Base-by-base conservation (phyloP, 1,140 invertebrate genomes). In the Aphelenchoides fujianensis region DNA sequence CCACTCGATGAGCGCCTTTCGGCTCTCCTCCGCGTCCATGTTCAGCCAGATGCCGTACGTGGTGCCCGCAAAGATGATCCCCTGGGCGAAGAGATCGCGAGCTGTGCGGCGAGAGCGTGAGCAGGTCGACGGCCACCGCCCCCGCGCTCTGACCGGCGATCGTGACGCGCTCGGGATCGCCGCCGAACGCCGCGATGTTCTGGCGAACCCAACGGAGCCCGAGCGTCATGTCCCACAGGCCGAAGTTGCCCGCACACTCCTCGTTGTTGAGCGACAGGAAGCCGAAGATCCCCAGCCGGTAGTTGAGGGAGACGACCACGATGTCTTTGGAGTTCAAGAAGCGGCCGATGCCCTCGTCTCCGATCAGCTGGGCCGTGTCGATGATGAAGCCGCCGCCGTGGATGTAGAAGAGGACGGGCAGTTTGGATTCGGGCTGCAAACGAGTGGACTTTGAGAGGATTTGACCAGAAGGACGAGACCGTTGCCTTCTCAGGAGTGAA, bases 251-350 rank as follows among this genome's bases (percentile, higher is more conserved):
- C 12, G 31, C n/a, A 27, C 34, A 35, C 16, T 67, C 35, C 28
- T 36, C 61, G 63, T 66, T 37, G 27, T 37, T 37, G 3, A 30
- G 19, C 19, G 69, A 35, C 23, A 69, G 32, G 48, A 74, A 74
- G 19, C 61, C 72, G 63, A 97, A 87, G 73, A 93, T 91, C 66
- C 95, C 95, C 0, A 97, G 88, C 28, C 95, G 89, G 86, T 97
- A 98, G 84, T 97, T 97, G 67, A 97, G 89, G 0, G 94, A 92
- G 0, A 98, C 94, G 0, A 98, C 93, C 2, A 97, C 90, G 0
- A 96, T 92, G 75, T 92, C 89, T 71, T 94, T 92, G 85, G 92
- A 93, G 30, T 31, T 41, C 23, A 70, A 55, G 16, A 30, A 41
- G 16, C 36, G 23, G 12, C 61, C 53, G 31, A 71, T 69, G 28